Base-by-base conservation (phyloP, 2,797 vertebrate genomes). In the Dallia pectoralis region DNA sequence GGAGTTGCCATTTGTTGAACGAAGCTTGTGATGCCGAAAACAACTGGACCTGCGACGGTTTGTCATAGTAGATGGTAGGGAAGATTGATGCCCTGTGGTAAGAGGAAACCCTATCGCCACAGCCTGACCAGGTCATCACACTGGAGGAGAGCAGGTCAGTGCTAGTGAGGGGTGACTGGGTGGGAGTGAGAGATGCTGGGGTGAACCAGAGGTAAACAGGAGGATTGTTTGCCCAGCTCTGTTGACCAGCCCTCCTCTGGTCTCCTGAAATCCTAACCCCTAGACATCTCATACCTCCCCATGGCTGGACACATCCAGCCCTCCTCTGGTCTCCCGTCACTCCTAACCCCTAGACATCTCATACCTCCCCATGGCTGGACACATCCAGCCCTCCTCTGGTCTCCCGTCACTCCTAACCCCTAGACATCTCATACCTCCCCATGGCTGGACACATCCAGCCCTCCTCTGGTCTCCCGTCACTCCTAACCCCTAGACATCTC, bases 301-400 rank as follows among this genome's bases (percentile, higher is more conserved):
- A 77, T 71, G 40, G 40, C 40, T 44, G 40, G 40, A 44, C 76
- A 67, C 72, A 73, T 72, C 77, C 74, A 59, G 70, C 69, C 48
- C n/a, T n/a, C n/a, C 40, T 56, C 53, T 56, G 22, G n/a, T 56
- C 53, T 56, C n/a, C 19, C 40, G 11, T 44, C 40, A 44, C 9
- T 44, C 40, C 40, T 56, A 56, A n/a, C 22, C 53, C 53, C n/a
- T n/a, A n/a, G n/a, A n/a, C n/a, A n/a, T n/a, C n/a, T n/a, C 19
- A 25, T n/a, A 22, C 53, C 53, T 25, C 1, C 22, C 59, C 40
- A 77, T 71, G 40, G 40, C 40, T 44, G 40, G 40, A 44, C 76
- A 67, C 72, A 73, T 72, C 77, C 74, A 59, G 70, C 69, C 48
- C n/a, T n/a, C n/a, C 40, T 56, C 53, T 56, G 22, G n/a, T 56